These are phyloP conservation scores for Mythimna loreyi DNA, from an alignment of 2,888 invertebrate species.

Conservation along the genomic window DNA sequence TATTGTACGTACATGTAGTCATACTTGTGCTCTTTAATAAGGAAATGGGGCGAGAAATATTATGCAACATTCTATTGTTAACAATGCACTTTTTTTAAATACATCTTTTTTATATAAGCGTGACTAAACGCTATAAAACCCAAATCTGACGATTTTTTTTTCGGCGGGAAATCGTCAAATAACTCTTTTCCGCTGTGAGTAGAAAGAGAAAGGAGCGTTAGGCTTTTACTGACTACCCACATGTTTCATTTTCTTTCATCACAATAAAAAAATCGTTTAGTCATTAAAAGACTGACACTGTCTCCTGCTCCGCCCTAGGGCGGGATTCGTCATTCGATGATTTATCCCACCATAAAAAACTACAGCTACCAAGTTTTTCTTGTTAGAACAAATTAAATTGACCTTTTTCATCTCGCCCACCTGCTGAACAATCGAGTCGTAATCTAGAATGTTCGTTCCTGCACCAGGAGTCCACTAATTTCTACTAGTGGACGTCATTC, in stretches of 20 bases:
- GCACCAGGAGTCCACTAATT: constrained; percentile 4
- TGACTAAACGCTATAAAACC: neutral
- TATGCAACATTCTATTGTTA: constrained; percentile 6
- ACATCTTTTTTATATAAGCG: no score
- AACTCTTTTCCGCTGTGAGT: no score
- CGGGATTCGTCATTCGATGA: no score
- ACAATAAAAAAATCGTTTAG: no score
- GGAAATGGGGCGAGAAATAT: neutral
- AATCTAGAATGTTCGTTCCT: constrained; percentile 3
- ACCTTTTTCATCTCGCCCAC: neutral
- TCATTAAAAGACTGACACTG: no score
- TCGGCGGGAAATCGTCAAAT: no score
- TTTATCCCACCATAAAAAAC: no score
- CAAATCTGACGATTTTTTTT: no score
- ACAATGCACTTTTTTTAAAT: neutral
- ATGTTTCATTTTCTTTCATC: no score
- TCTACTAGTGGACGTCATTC: constrained; percentile 13
- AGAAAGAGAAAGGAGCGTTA: no score
- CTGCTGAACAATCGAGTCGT: constrained; percentile 1
- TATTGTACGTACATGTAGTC: constrained; percentile 17
- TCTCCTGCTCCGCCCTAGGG: no score
- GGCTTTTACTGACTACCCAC: no score
- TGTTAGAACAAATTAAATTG: neutral
- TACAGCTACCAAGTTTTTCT: neutral
- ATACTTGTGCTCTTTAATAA: neutral